phyloP scores from a whole-genome alignment of 1,140 invertebrate genomes.

The Panagrolaimus sp. region DNA sequence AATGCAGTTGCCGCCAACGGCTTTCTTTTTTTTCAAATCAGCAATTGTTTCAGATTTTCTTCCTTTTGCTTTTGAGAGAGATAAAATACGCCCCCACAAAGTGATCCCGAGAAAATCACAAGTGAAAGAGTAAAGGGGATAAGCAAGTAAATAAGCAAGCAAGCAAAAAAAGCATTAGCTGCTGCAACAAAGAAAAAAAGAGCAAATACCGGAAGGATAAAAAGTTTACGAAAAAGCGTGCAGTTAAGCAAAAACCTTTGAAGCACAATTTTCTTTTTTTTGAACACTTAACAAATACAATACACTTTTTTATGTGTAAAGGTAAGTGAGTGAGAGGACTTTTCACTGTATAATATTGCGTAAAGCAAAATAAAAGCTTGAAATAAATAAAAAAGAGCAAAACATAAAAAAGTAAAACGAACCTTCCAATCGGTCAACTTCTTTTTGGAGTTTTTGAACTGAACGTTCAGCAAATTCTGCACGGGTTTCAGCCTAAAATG shows the following conservation, averaged over 20 bases:
- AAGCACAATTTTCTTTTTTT: too few relatives aligned
- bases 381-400: slow-evolving; percentile 10
- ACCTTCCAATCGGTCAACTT: slow-evolving; percentile 99
- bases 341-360: neutral
- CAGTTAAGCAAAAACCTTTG: neutral
- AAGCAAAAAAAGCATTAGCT: slow-evolving; percentile 4
- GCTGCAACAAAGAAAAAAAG: slow-evolving; percentile 7
- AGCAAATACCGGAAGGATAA: slow-evolving; percentile 12
- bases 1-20: neutral
- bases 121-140: neutral
- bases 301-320: neutral
- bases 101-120: slow-evolving; percentile 1
- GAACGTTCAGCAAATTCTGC: slow-evolving; percentile 99
- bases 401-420: slow-evolving; percentile 59
- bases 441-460: slow-evolving; percentile 98
- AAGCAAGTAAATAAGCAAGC: neutral
- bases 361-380: slow-evolving; percentile 12
- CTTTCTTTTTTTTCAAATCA: too few relatives aligned
- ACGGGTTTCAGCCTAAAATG: slow-evolving; percentile 87
- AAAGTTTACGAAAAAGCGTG: neutral
- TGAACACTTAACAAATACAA: slow-evolving; percentile 5
- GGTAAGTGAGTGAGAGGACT: neutral
- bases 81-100: too few relatives aligned
- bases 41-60: neutral
- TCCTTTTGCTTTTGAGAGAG: too few relatives aligned